These are phyloP conservation scores for Dermolepida albohirtum DNA, from an alignment of 2,888 invertebrate genomes.

Conservation along the genomic window DNA sequence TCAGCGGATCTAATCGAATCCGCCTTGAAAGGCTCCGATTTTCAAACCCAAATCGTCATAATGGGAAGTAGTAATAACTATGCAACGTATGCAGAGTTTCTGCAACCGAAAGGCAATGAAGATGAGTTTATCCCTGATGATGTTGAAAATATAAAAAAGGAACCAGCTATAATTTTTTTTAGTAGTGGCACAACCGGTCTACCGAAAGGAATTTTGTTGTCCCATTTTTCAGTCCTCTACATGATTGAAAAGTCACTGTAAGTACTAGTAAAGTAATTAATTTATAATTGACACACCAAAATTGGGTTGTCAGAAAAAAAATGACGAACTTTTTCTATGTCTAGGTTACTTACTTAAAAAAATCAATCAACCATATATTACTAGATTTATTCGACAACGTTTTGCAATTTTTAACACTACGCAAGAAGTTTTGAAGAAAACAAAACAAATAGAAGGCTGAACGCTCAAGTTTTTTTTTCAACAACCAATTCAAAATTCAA, in stretches of 20 bases:
- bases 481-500: no score
- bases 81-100: conserved; percentile 45
- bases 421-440: no score
- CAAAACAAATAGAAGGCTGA: no score
- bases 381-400: no score
- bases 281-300: no score
- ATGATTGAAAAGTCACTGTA: conserved; percentile 15
- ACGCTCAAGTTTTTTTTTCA: no score
- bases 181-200: conserved; percentile 59
- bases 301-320: no score
- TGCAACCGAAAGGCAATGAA: conserved; percentile 46
- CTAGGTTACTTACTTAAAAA: no score
- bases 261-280: not conserved
- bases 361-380: no score
- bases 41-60: conserved; percentile 48
- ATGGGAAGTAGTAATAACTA: conserved; percentile 45
- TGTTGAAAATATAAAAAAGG: conserved; percentile 44
- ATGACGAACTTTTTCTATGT: no score
- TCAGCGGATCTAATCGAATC: conserved; percentile 46
- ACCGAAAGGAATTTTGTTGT: conserved; percentile 54
- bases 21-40: conserved; percentile 40
- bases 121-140: conserved; percentile 50
- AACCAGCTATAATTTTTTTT: conserved; percentile 55
- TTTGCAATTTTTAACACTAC: no score
- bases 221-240: conserved; percentile 6